phyloP scores from a whole-genome alignment of 1,140 invertebrate genomes.

The Popillia japonica region DNA sequence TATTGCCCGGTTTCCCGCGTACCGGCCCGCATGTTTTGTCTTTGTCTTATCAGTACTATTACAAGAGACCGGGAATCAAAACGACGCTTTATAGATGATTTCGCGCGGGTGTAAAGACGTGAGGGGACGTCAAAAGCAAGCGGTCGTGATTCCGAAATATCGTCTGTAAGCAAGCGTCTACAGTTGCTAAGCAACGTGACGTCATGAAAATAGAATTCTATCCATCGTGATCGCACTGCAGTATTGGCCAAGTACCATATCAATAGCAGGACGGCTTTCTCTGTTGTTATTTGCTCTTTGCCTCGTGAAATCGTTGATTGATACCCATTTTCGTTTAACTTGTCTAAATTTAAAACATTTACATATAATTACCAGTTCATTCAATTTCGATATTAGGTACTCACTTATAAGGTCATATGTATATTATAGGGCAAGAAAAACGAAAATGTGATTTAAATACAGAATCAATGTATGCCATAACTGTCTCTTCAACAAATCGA shows the following conservation, averaged over 20 bases:
- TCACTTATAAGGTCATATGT: background rate
- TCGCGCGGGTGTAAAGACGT: no score
- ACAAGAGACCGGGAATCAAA: no score
- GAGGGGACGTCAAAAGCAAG: no score
- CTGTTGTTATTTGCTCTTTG: background rate
- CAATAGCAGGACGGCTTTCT: background rate
- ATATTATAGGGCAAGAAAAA: background rate
- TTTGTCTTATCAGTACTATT: no score
- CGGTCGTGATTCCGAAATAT: no score
- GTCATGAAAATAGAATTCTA: no score
- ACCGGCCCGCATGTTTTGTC: no score
- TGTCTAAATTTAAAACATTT: background rate
- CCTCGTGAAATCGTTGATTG: background rate
- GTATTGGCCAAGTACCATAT: background rate
- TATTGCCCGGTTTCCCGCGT: no score
- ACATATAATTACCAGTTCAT: background rate
- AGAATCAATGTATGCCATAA: no score
- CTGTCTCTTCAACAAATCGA: background rate
- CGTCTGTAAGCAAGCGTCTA: no score
- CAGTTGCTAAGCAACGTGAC: no score
- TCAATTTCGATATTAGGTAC: background rate
- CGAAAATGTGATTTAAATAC: slow-evolving; percentile 1
- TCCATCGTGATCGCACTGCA: background rate
- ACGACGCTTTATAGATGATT: no score
- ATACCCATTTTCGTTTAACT: background rate